A percentile compares a stretch with the other conserved stretches of the same genome.
These are phyloP conservation scores for Balanococcus diminutus DNA, from an alignment of 2,888 invertebrate species.

Conservation along the genomic window DNA sequence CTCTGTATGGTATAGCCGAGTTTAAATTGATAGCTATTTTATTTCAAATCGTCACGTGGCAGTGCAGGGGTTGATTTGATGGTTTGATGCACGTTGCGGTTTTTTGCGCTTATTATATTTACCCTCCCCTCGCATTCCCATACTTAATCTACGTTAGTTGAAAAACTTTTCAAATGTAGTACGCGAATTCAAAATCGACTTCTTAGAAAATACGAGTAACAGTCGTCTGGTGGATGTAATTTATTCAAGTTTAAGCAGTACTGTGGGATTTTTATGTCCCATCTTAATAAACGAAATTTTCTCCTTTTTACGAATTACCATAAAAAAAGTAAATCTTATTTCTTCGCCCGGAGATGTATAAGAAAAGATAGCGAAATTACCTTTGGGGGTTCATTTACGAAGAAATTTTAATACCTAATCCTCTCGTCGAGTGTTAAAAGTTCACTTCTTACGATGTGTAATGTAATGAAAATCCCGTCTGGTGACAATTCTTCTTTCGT, in stretches of 20 bases:
- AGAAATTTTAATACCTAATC: slow-evolving; percentile 53
- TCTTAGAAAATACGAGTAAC: not conserved
- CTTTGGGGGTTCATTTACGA: slow-evolving; percentile 54
- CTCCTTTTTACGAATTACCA: slow-evolving; percentile 54
- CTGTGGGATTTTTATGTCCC: slow-evolving; percentile 54
- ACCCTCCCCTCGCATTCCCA: not conserved
- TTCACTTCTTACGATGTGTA: slow-evolving; percentile 23
- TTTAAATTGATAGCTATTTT: slow-evolving; percentile 3
- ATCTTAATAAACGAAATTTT: slow-evolving; percentile 55
- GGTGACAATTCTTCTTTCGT: not conserved
- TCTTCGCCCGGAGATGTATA: not conserved
- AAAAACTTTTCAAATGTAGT: slow-evolving; percentile 26
- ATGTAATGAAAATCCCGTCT: slow-evolving; percentile 33
- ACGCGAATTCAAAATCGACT: slow-evolving; percentile 30
- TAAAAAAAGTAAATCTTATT: slow-evolving; percentile 54
- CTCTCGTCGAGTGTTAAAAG: slow-evolving; percentile 45
- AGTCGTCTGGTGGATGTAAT: slow-evolving; percentile 34
- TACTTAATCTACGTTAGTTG: not conserved
- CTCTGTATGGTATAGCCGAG: not conserved
- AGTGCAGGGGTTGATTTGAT: not conserved
- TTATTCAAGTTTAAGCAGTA: slow-evolving; percentile 54
- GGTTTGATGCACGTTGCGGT: not conserved
- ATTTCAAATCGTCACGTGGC: not conserved
- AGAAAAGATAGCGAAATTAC: slow-evolving; percentile 40
- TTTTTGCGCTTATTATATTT: not conserved